Conservation (phyloP, 92 coral and sea anemone genomes). For the Epizoanthus stellaris region DNA sequence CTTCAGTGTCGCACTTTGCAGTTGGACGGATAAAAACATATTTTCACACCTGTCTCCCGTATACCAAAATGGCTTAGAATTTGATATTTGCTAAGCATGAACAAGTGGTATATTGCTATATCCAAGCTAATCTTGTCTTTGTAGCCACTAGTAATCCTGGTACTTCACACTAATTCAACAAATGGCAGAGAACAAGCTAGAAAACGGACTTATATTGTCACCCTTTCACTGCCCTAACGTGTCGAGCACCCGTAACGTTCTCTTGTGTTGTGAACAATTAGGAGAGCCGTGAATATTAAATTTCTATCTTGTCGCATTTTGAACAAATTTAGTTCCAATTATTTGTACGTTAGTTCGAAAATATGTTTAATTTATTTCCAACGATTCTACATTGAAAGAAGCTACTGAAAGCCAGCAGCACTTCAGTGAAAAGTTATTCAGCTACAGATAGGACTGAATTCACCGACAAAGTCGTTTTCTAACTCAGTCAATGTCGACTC, state of each 20-base stretch:
- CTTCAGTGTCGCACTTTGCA: not conserved
- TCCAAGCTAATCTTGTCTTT: not conserved
- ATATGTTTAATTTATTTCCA: constrained; percentile 19
- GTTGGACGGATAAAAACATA: not conserved
- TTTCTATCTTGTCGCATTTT: constrained; percentile 45
- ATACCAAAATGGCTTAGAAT: constrained; percentile 12
- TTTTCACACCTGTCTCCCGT: constrained; percentile 8
- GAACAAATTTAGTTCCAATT: constrained; percentile 50
- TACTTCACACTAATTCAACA: no score
- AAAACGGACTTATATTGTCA: not conserved
- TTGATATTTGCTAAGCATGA: not conserved
- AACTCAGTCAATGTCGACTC: no score
- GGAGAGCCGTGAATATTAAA: constrained; percentile 38
- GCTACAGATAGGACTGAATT: no score
- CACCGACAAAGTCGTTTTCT: no score
- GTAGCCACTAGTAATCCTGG: no score
- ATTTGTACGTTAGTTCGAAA: constrained; percentile 31
- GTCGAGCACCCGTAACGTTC: constrained; percentile 28
- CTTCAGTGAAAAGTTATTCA: no score
- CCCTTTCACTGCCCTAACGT: not conserved
- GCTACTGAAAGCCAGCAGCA: not conserved
- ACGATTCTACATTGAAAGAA: not conserved
- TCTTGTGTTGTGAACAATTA: constrained; percentile 22
- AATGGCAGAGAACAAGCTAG: not conserved
- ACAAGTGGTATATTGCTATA: not conserved